Evolutionary conservation across 2,888 invertebrate genomes (phyloP).

Genomic region (Ophioninae sp.): DNA sequence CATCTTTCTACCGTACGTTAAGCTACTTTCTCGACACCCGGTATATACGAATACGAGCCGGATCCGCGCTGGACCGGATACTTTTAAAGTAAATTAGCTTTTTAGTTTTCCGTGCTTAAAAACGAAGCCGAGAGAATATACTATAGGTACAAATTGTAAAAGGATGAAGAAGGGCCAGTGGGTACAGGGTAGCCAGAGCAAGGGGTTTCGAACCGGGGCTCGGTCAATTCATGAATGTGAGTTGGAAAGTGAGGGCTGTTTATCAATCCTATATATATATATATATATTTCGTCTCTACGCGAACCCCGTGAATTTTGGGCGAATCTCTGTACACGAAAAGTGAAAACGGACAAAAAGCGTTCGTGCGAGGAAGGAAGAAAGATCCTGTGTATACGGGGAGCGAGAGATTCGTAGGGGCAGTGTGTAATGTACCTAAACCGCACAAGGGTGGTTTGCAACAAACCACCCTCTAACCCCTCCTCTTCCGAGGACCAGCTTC

Average conservation of each 20-base stretch:
- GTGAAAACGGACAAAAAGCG: conserved; percentile 62
- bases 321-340: conserved; percentile 45
- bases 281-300: background rate
- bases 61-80: conserved; percentile 71
- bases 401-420: conserved; percentile 54
- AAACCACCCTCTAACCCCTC: conserved; percentile 5
- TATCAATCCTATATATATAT: background rate
- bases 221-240: conserved; percentile 60
- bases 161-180: conserved; percentile 14
- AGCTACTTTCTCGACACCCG: background rate
- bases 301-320: conserved; percentile 25
- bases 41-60: conserved; percentile 41
- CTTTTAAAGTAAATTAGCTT: conserved; percentile 81
- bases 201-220: conserved; percentile 52
- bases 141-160: conserved; percentile 26
- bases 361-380: conserved; percentile 49
- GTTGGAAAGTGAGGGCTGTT: conserved; percentile 44
- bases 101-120: conserved; percentile 79
- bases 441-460: conserved; percentile 52
- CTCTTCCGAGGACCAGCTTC: background rate
- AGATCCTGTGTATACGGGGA: conserved; percentile 10
- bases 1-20: too few species aligned
- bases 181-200: conserved; percentile 35
- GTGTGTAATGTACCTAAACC: conserved; percentile 61
- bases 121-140: conserved; percentile 67